Evolutionary conservation across 2,888 invertebrate genomes (phyloP), one percentile per base, ranked within the genome.

Genomic region (Myopa testacea): DNA sequence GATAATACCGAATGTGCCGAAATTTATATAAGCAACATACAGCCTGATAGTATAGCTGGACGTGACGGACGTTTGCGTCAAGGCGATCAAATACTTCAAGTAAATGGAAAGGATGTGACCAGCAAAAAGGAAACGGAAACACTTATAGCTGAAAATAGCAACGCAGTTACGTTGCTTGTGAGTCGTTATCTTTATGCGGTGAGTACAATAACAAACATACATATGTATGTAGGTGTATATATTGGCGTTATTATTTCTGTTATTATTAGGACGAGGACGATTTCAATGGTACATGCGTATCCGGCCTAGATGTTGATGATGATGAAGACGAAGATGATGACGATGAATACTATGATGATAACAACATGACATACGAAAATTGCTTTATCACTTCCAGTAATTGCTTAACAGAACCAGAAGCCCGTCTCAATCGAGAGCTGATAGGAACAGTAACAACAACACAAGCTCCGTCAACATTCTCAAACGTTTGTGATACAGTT

Each of bases 1-100:
- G 91, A 91, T 81, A 90, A 88, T 63, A 90, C 91, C 82, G 91
- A 81, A 14, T 84, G 84, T 78, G 86, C 92, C 63, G 77, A 78
- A 62, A 93, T 94, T 75, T 93, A 93, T 85, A 92, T 94, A 82
- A 92, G 93, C 84, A 93, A 93, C 88, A 92, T 93, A 83, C 90
- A 91, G 78, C 90, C 91, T 38, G 91, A 91, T 81, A 92, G 92
- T 83, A 89, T 92, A 34, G 93, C 93, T 5, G 91, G 91, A 45
- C 88, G 90, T 65, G 92, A 93, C 84, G 93, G 92, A 45, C 90
- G 92, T 55, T 86, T 93, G 55, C 88, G 91, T 58, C 91, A 92
- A 83, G 92, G 93, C 50, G 93, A 93, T 88, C 92, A 93, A 88
- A 92, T 93, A 81, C 86, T 93, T 70, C 92, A 92, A 87, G 91